A percentile compares a stretch with the other conserved stretches of the same genome.
Conservation (phyloP, 2,888 invertebrate species). For the Drosophila kambysellisi region DNA sequence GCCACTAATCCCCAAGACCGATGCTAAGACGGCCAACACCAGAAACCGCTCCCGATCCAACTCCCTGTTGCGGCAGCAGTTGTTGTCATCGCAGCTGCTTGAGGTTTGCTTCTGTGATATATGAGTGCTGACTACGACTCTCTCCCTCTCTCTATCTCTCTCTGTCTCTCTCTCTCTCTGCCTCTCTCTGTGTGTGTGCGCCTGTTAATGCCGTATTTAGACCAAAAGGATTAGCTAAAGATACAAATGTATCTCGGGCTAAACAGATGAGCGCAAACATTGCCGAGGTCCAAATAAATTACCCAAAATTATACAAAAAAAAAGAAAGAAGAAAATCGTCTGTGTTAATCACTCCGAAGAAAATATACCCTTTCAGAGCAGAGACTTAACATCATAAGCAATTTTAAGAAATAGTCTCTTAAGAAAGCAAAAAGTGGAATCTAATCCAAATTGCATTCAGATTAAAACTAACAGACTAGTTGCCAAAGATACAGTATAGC, state of each 20-base stretch:
- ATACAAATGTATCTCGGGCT: constrained; percentile 67
- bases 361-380: neutral
- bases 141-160: constrained; percentile 58
- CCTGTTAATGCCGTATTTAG: constrained; percentile 60
- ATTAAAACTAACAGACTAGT: neutral
- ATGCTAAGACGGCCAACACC: constrained; percentile 11
- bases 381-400: neutral
- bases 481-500: neutral
- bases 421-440: neutral
- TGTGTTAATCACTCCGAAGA: neutral
- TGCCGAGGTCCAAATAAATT: constrained; percentile 59
- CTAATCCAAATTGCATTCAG: neutral
- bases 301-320: constrained; percentile 51
- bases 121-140: constrained; percentile 57
- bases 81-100: constrained; percentile 65
- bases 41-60: constrained; percentile 2
- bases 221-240: constrained; percentile 73
- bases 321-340: constrained; percentile 11
- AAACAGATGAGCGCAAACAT: constrained; percentile 46
- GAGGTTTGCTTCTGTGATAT: constrained; percentile 65
- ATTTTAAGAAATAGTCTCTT: neutral
- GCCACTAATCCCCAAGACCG: constrained; percentile 62
- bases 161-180: too few species aligned
- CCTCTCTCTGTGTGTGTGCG: constrained; percentile 8
- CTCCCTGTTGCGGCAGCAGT: constrained; percentile 5